Conservation (phyloP, 2,888 invertebrate species). For the Pharmacophagus antenor region DNA sequence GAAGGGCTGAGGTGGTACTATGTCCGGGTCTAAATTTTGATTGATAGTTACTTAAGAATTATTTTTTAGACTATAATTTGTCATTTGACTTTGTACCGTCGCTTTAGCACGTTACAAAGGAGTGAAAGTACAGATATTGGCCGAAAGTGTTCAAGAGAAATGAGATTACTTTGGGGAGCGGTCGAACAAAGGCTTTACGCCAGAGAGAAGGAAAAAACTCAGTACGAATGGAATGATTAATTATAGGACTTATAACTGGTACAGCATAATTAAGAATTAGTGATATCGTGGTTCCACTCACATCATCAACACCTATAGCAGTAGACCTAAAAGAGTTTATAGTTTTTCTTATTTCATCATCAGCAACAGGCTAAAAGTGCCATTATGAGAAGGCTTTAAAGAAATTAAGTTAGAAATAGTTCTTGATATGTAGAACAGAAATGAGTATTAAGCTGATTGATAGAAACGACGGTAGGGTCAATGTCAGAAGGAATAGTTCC, state of each 20-base stretch:
- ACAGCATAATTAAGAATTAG: not conserved
- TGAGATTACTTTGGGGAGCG: not conserved
- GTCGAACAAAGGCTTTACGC: not conserved
- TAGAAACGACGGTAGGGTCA: too few species aligned
- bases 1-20: not conserved
- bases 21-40: not conserved
- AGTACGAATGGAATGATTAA: not conserved
- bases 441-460: too few species aligned
- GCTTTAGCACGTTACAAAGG: not conserved
- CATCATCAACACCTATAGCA: not conserved
- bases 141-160: not conserved
- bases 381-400: too few species aligned
- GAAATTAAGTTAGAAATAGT: too few species aligned
- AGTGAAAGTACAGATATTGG: not conserved
- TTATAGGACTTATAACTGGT: not conserved
- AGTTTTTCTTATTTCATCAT: too few species aligned
- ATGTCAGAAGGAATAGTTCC: too few species aligned
- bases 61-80: not conserved
- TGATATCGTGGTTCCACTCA: not conserved
- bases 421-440: too few species aligned
- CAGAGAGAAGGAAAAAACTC: not conserved
- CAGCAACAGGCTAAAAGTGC: too few species aligned
- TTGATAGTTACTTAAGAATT: not conserved
- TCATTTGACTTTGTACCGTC: too few species aligned
- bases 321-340: not conserved